Evolutionary conservation across 1,140 invertebrate species (phyloP).

Genomic region (Vanessa atalanta): DNA sequence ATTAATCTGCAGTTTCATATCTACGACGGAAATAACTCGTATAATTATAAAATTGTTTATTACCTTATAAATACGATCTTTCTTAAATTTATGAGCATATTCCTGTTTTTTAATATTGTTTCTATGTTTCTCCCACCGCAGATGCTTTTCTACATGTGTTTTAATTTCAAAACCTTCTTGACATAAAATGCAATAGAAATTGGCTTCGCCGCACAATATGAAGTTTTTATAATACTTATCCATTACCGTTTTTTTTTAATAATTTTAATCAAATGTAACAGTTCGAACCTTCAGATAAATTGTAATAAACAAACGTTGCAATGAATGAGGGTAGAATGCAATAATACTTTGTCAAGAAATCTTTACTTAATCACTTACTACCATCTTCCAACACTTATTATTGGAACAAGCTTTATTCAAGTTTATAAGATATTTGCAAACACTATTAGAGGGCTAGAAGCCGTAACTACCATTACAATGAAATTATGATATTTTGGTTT

Average conservation of each 20-base stretch:
- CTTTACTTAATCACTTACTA: background rate
- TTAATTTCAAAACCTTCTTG: conserved; percentile 45
- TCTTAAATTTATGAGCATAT: conserved; percentile 45
- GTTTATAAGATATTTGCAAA: too few species aligned
- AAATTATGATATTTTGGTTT: too few species aligned
- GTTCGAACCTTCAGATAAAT: background rate
- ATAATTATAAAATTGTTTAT: background rate
- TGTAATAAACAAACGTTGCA: background rate
- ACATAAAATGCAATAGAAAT: conserved; percentile 57
- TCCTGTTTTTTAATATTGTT: conserved; percentile 43
- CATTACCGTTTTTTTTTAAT: conserved; percentile 32
- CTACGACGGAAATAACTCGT: background rate
- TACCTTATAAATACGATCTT: conserved; percentile 62
- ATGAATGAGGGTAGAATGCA: background rate
- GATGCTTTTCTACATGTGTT: conserved; percentile 55
- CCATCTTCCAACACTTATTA: too few species aligned
- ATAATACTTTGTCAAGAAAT: background rate
- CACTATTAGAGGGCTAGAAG: too few species aligned
- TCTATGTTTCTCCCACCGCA: conserved; percentile 59
- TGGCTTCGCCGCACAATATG: conserved; percentile 57
- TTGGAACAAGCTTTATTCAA: too few species aligned
- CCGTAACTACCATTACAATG: too few species aligned
- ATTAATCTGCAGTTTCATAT: too few species aligned
- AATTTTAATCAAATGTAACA: background rate
- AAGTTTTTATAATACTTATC: conserved; percentile 58